Evolutionary conservation across 2,797 vertebrate genomes (phyloP).

Genomic region (Tenualosa ilisha): DNA sequence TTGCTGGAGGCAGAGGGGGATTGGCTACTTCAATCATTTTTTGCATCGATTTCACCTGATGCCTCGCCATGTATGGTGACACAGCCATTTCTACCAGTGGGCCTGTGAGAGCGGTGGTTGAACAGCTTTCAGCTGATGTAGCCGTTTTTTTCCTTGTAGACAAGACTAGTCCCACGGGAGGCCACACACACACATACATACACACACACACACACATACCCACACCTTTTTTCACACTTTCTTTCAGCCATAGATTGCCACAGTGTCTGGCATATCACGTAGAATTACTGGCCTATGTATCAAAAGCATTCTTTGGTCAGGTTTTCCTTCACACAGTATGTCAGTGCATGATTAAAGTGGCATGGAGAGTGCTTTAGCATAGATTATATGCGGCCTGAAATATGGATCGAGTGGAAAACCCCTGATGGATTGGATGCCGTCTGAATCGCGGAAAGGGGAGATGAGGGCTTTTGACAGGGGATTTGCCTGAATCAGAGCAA

Average conservation of each 20-base stretch:
- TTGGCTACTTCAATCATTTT: conserved; percentile 64
- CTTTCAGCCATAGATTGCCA: background rate
- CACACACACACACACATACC: conserved; percentile 4
- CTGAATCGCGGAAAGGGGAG: background rate
- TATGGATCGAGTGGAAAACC: background rate
- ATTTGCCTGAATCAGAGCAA: background rate
- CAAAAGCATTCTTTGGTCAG: conserved; percentile 16
- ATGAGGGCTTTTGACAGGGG: conserved; percentile 6
- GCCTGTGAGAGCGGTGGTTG: background rate
- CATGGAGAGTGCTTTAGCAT: conserved; percentile 11
- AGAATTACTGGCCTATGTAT: conserved; percentile 9
- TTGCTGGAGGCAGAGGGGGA: conserved; percentile 61
- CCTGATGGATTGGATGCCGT: background rate
- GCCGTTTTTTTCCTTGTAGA: background rate
- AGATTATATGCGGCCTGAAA: background rate
- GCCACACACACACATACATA: background rate
- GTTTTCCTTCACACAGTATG: background rate
- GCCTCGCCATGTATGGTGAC: conserved; percentile 32
- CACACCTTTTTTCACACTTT: background rate
- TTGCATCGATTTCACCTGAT: conserved; percentile 53
- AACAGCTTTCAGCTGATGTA: background rate
- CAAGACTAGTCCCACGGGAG: background rate
- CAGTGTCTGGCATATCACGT: background rate
- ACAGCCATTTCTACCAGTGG: background rate
- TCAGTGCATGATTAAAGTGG: conserved; percentile 6